Evolutionary conservation across 2,888 invertebrate species (phyloP), one percentile per base, ranked within the genome.

Genomic region (Athalia rosae): DNA sequence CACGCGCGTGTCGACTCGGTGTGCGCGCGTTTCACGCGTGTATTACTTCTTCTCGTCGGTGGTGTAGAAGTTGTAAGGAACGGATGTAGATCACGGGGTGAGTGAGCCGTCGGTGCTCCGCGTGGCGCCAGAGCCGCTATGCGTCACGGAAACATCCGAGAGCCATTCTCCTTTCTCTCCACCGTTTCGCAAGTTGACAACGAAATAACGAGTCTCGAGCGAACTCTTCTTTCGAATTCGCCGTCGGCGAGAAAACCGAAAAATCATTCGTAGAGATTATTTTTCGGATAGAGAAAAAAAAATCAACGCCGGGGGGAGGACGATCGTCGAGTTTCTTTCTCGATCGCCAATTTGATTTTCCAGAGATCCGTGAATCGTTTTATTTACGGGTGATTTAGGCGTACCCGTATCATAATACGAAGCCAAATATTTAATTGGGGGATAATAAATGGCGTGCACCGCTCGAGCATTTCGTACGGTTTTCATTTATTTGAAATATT

Each of bases 371-470:
- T n/a, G n/a, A n/a, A n/a, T n/a, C n/a, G n/a, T n/a, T n/a, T n/a
- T n/a, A n/a, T 13, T 15, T 9, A 43, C 64, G 67, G 53, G 53
- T 15, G 66, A 79, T 76, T 76, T 61, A 78, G 67, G 48, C 45
- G 43, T 67, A 71, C 79, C 53, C 62, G 76, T 56, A 76, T 47
- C 43, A 78, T 41, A 77, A 79, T 77, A 76, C 79, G 64, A 79
- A 81, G 61, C 76, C 79, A 81, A 81, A 81, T 80, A 81, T 80
- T 81, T 81, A 79, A 81, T 77, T 76, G 50, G 78, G 79, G 64
- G 78, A 28, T 66, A 71, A 71, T 9, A n/a, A 59, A 71, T 48
- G 77, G 71, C 61, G 77, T 69, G 28, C 58, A 45, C 8, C 15
- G 50, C 48, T 67, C n/a, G 11, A 15, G 62, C n/a, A 9, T 6